phyloP scores from a whole-genome alignment of 2,888 invertebrate species.

The Rhorus exstirpatorius region DNA sequence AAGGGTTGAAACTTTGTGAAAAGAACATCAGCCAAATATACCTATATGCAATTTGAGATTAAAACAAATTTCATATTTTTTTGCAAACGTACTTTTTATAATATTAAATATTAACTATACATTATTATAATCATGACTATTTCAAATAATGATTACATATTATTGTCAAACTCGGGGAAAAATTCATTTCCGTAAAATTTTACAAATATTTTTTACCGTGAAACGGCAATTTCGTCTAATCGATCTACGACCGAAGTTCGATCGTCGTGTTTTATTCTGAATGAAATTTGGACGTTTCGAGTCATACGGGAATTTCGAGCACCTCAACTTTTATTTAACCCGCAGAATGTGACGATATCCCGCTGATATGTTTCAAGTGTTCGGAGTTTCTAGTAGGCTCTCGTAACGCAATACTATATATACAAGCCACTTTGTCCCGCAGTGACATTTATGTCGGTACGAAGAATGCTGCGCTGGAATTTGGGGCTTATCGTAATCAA shows the following conservation, averaged over 20 bases:
- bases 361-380: not conserved
- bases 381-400: conserved; percentile 4
- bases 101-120: too few relatives aligned
- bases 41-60: too few relatives aligned
- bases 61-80: too few relatives aligned
- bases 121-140: too few relatives aligned
- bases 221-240: too few relatives aligned
- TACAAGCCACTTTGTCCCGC: conserved; percentile 5
- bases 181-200: too few relatives aligned
- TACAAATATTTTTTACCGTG: too few relatives aligned
- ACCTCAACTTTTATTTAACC: conserved; percentile 16
- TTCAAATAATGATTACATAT: too few relatives aligned
- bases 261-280: not conserved
- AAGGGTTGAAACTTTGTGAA: too few relatives aligned
- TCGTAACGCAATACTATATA: not conserved
- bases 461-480: not conserved
- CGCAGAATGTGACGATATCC: conserved; percentile 18
- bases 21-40: too few relatives aligned
- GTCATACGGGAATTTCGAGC: not conserved
- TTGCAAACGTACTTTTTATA: too few relatives aligned
- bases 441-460: not conserved
- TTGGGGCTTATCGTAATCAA: conserved; percentile 5
- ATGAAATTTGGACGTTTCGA: not conserved
- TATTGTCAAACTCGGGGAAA: too few relatives aligned
- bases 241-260: not conserved